A percentile compares a stretch with the other conserved stretches of the same genome.
Evolutionary conservation across 2,888 invertebrate genomes (phyloP).

Genomic region (Nesidiocoris tenuis): DNA sequence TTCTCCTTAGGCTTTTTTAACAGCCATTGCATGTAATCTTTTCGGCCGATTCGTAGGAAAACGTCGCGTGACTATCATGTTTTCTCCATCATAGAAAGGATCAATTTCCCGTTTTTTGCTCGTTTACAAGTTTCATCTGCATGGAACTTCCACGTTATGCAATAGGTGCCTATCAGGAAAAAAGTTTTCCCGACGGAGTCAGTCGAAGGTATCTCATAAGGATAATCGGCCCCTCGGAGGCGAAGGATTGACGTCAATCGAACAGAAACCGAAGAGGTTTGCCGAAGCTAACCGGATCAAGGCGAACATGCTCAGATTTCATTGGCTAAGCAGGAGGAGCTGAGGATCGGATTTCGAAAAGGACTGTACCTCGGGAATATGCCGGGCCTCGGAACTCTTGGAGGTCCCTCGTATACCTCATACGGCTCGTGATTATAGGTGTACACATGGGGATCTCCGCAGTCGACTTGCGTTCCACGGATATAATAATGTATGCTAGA

Average conservation of each 20-base stretch:
- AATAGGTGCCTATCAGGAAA: too few species aligned
- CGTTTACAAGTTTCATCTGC: too few species aligned
- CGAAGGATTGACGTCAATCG: slow-evolving; percentile 32
- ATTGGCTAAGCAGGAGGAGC: neutral
- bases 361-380: slow-evolving; percentile 33
- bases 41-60: too few species aligned
- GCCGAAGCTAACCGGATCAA: slow-evolving; percentile 37
- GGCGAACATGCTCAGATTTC: slow-evolving; percentile 26
- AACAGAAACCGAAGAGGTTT: slow-evolving; percentile 6
- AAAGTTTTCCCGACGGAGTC: neutral
- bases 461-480: neutral
- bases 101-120: too few species aligned
- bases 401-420: neutral
- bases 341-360: slow-evolving; percentile 12
- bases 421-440: slow-evolving; percentile 24
- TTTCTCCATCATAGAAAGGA: too few species aligned
- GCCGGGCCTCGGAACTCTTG: too few species aligned
- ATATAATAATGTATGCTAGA: slow-evolving; percentile 36
- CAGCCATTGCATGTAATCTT: too few species aligned
- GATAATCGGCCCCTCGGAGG: neutral
- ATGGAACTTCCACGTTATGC: too few species aligned
- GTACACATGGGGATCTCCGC: neutral
- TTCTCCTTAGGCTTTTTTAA: too few species aligned
- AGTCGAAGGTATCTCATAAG: too few species aligned
- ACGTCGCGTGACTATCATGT: too few species aligned